phyloP scores from a whole-genome alignment of 2,888 invertebrate genomes.

The Tuberolachnus salignus region DNA sequence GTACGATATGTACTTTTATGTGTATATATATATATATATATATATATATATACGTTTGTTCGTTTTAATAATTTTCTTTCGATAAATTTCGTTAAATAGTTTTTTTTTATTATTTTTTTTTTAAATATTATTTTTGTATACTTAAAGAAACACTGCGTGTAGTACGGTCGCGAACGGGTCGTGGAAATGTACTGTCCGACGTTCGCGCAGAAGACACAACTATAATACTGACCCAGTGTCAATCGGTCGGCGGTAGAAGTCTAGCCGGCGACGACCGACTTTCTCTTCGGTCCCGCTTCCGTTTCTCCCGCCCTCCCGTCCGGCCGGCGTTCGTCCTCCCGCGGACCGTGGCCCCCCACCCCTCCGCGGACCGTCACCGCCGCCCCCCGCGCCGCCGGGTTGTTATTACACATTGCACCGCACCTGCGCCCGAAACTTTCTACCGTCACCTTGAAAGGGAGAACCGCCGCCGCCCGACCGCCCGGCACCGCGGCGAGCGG shows the following conservation, averaged over 20 bases:
- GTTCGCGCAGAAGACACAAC: constrained; percentile 50
- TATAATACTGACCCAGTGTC: constrained; percentile 55
- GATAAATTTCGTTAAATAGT: too few relatives aligned
- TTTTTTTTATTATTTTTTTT: too few relatives aligned
- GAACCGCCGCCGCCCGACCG: background rate
- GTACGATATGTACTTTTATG: background rate
- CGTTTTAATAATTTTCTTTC: background rate
- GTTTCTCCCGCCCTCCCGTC: constrained; percentile 20
- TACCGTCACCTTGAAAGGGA: constrained; percentile 55
- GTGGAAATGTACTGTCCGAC: constrained; percentile 39
- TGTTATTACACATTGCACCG: too few relatives aligned
- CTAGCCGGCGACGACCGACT: constrained; percentile 53
- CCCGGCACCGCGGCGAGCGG: background rate
- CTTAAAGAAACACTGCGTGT: background rate
- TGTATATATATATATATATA: background rate
- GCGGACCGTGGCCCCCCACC: background rate
- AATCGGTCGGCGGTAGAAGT: constrained; percentile 41
- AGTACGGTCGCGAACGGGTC: constrained; percentile 37
- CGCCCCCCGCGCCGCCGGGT: background rate
- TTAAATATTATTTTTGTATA: background rate
- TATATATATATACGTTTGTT: background rate
- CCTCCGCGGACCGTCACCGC: background rate
- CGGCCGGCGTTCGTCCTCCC: constrained; percentile 23
- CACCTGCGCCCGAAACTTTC: constrained; percentile 33
- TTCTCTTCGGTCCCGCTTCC: constrained; percentile 54